phyloP scores from a whole-genome alignment of 2,888 invertebrate species.

The Trichacis sp. region DNA sequence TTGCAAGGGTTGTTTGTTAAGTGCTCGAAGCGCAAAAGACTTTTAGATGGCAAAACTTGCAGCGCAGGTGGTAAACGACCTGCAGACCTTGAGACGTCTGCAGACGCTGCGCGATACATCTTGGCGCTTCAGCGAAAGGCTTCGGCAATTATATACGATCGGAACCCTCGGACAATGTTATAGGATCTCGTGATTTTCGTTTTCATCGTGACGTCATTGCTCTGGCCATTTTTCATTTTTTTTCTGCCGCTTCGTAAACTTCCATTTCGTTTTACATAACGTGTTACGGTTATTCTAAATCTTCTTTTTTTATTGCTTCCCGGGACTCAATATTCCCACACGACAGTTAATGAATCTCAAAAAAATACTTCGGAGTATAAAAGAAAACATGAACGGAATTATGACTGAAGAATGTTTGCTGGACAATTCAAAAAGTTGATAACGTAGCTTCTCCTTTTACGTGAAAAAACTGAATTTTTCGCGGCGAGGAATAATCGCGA shows the following conservation, averaged over 20 bases:
- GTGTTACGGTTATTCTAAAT: not conserved
- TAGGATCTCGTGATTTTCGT: constrained; percentile 13
- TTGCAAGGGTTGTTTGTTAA: constrained; percentile 40
- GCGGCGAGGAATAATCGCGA: not conserved
- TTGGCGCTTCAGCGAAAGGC: constrained; percentile 31
- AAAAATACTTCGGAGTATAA: too few relatives aligned
- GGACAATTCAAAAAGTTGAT: too few relatives aligned
- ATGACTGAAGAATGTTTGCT: too few relatives aligned
- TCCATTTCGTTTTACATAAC: not conserved
- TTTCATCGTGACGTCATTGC: constrained; percentile 13
- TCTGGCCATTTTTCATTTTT: not conserved
- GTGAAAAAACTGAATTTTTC: not conserved
- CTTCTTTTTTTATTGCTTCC: too few relatives aligned
- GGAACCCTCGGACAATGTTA: constrained; percentile 23
- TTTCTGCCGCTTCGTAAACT: not conserved
- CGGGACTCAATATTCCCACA: too few relatives aligned
- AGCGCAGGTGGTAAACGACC: constrained; percentile 66
- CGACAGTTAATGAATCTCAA: too few relatives aligned
- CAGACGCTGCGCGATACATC: constrained; percentile 44
- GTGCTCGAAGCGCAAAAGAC: constrained; percentile 41
- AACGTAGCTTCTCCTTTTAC: too few relatives aligned
- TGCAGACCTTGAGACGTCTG: constrained; percentile 64
- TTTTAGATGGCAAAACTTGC: constrained; percentile 48
- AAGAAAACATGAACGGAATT: too few relatives aligned
- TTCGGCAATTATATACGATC: constrained; percentile 6